Conservation (phyloP, 2,797 vertebrate genomes). For the Apodemus agrarius region DNA sequence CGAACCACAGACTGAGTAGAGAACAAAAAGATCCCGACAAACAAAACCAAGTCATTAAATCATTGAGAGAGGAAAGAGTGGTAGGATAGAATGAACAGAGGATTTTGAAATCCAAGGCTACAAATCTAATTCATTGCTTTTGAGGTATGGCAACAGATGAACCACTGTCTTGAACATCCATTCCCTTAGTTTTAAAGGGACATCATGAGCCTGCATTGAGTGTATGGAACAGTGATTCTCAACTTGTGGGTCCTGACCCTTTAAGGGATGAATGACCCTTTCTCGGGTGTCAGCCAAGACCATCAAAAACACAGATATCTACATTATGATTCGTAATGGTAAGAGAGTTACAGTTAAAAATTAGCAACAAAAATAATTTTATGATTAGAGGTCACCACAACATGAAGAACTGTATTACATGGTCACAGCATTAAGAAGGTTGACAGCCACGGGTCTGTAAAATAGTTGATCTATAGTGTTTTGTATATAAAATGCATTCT, state of each 20-base stretch:
- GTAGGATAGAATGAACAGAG: background rate
- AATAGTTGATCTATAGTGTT: background rate
- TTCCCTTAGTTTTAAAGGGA: background rate
- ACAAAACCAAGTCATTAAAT: slow-evolving; percentile 38
- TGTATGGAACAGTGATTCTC: background rate
- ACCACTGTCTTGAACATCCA: background rate
- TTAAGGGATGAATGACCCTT: background rate
- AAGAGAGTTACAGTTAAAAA: background rate
- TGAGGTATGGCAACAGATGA: background rate
- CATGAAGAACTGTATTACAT: background rate
- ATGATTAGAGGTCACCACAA: background rate
- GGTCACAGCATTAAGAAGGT: background rate
- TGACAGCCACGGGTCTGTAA: background rate
- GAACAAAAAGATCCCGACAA: slow-evolving; percentile 48
- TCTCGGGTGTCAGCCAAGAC: background rate
- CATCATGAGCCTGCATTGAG: background rate
- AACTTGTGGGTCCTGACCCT: background rate
- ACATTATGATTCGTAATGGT: background rate
- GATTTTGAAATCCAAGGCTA: background rate
- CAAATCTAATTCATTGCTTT: background rate
- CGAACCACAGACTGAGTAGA: slow-evolving; percentile 26
- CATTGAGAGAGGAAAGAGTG: background rate
- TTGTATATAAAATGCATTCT: background rate
- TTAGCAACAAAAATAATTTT: background rate
- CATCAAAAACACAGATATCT: background rate